Base-by-base conservation (phyloP, 2,113 vertebrate genomes). In the Alligator sinensis region DNA sequence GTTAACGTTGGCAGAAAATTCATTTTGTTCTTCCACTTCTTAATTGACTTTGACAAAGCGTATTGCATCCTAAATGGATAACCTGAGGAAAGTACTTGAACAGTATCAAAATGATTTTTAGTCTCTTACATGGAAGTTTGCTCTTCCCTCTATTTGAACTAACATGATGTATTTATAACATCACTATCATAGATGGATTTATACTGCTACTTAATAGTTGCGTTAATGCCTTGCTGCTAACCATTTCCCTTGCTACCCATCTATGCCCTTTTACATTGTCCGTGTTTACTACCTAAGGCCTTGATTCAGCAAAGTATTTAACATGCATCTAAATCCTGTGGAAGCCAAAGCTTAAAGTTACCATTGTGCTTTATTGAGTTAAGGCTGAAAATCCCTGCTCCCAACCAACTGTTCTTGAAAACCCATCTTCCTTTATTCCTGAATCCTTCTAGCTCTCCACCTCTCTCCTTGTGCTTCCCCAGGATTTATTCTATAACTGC, bases 1-100 rank as follows among this genome's bases (percentile, higher is more conserved):
- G 64, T 62, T 57, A 38, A 6, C 47, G 9, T 83, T 8, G 3
- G n/a, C 18, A 27, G 61, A 18, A 34, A 84, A 82, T 55, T 25
- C n/a, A 57, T 76, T 68, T 85, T 74, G 72, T 22, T 84, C 34
- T 90, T 88, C 70, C 60, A 4, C 47, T 91, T 70, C 59, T 10
- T 74, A 47, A 47, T 47, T 30, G 22, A 0, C 1, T 1, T 82
- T 64, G 30, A 0, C 54, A 47, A 54, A 54, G 12, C 55, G 15
- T 47, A 47, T 47, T 47, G 47, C 47, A 47, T 47, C 47, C 47
- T 47, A 63, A 27, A 25, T 25, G 57, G n/a, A 57, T 3, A 5
- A 19, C n/a, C 2, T 8, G 47, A 28, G 55, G 62, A 70, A 6
- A 58, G 25, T 55, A 80, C 38, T 86, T 92, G 75, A 34, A 34